These are phyloP conservation scores for Mechanitis messenoides DNA, from an alignment of 2,888 invertebrate species.

Conservation along the genomic window DNA sequence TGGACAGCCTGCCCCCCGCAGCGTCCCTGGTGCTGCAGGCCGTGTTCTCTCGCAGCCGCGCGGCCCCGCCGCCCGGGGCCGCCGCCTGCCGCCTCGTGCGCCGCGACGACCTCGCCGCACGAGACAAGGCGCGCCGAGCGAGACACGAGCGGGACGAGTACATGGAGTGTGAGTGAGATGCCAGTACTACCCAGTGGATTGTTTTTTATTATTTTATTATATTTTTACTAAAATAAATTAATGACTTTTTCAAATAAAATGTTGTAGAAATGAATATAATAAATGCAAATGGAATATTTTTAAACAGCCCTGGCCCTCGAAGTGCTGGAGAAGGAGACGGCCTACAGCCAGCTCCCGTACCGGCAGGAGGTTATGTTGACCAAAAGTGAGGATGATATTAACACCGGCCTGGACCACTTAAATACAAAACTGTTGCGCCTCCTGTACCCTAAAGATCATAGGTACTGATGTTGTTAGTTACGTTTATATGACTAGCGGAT, in stretches of 20 bases:
- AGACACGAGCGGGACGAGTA: conserved; percentile 45
- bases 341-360: conserved; percentile 50
- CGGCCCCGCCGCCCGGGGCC: conserved; percentile 81
- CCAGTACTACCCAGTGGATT: too few relatives aligned
- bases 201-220: too few relatives aligned
- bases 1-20: conserved; percentile 84
- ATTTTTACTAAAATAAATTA: too few relatives aligned
- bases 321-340: conserved; percentile 63
- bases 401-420: conserved; percentile 77
- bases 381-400: conserved; percentile 49
- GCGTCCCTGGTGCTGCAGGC: conserved; percentile 76
- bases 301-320: conserved; percentile 52
- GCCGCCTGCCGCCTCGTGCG: conserved; percentile 83
- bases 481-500: too few relatives aligned
- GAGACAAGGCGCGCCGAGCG: conserved; percentile 57
- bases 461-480: conserved; percentile 36
- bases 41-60: conserved; percentile 80
- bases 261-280: not conserved
- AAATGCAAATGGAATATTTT: not conserved
- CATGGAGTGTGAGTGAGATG: conserved; percentile 51
- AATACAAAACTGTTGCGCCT: conserved; percentile 78
- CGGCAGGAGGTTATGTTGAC: conserved; percentile 38
- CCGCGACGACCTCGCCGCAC: conserved; percentile 81
- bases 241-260: not conserved
- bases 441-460: conserved; percentile 79